A percentile compares a stretch with the other conserved stretches of the same genome.
Evolutionary conservation across 2,888 invertebrate genomes (phyloP).

Genomic region (Linnaemya tessellans): DNA sequence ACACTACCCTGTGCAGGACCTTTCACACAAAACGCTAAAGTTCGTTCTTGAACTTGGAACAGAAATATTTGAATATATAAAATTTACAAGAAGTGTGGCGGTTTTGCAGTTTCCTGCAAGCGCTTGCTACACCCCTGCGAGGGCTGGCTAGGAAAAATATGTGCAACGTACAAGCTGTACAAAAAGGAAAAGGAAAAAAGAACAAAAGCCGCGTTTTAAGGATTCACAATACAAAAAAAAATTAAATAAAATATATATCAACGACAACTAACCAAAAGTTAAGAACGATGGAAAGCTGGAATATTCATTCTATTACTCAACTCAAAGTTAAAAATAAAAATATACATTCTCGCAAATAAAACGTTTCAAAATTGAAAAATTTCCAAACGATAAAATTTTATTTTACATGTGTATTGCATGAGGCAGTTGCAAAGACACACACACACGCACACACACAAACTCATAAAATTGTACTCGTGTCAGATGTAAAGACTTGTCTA

Average conservation of each 20-base stretch:
- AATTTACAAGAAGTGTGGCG: no score
- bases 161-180: constrained; percentile 25
- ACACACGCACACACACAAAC: constrained; percentile 30
- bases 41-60: not conserved
- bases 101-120: no score
- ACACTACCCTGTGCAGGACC: not conserved
- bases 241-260: not conserved
- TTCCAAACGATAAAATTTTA: constrained; percentile 83
- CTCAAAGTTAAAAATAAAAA: constrained; percentile 13
- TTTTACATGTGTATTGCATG: constrained; percentile 71
- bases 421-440: constrained; percentile 16
- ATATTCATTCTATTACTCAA: constrained; percentile 15
- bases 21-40: not conserved
- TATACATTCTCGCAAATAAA: constrained; percentile 21
- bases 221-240: constrained; percentile 52
- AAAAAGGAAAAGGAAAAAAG: constrained; percentile 36
- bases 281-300: constrained; percentile 4
- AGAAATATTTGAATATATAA: no score
- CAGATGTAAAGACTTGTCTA: constrained; percentile 50
- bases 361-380: constrained; percentile 81
- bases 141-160: not conserved
- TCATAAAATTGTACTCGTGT: constrained; percentile 30
- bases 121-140: not conserved
- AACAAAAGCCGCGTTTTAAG: constrained; percentile 60
- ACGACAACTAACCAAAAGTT: constrained; percentile 16